Evolutionary conservation across 2,113 vertebrate genomes (phyloP).

Genomic region (Rhinoptilus africanus): DNA sequence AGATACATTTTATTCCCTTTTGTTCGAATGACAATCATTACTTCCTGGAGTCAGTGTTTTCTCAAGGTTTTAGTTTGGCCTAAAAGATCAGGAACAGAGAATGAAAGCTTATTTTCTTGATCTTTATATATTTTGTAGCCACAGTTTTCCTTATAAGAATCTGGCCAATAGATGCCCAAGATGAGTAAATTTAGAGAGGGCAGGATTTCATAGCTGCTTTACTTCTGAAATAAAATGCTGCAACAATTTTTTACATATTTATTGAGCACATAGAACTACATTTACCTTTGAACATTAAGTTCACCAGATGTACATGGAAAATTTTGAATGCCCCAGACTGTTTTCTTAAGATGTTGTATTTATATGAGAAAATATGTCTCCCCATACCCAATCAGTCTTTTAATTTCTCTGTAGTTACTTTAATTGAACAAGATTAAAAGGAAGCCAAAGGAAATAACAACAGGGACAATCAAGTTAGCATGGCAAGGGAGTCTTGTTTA

Average conservation of each 20-base stretch:
- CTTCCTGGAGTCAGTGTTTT: background rate
- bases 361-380: background rate
- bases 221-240: background rate
- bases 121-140: background rate
- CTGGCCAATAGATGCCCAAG: background rate
- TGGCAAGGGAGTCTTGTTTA: slow-evolving; percentile 28
- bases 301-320: background rate
- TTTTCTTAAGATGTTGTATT: background rate
- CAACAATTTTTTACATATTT: background rate
- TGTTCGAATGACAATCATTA: background rate
- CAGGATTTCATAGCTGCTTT: background rate
- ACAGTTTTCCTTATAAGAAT: background rate
- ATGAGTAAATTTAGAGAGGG: background rate
- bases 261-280: background rate
- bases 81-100: background rate
- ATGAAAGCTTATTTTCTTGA: background rate
- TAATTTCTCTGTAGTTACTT: background rate
- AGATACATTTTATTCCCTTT: background rate
- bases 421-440: background rate
- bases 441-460: background rate
- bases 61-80: background rate
- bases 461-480: background rate
- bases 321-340: background rate
- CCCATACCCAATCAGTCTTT: background rate
- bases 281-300: background rate